These are phyloP conservation scores for Sipha maydis DNA, from an alignment of 2,888 invertebrate species.

Conservation along the genomic window DNA sequence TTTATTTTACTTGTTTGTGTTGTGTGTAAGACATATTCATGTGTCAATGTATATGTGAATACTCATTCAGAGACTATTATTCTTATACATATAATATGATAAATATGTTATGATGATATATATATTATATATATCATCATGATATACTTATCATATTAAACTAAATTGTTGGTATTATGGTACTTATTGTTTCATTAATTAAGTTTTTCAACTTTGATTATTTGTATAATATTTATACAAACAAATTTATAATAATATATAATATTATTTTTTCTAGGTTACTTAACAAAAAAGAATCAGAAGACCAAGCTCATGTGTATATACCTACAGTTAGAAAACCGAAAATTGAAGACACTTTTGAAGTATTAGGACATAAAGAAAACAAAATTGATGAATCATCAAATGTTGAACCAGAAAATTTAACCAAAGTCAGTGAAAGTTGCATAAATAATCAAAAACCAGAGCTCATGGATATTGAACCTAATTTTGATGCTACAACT, in stretches of 20 bases:
- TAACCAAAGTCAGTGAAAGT: not conserved
- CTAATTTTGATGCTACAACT: not conserved
- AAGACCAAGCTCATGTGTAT: conserved; percentile 56
- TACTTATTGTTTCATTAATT: too few relatives aligned
- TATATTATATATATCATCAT: too few relatives aligned
- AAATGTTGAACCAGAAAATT: not conserved
- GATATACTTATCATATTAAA: too few relatives aligned
- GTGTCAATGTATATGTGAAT: too few relatives aligned
- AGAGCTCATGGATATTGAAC: conserved; percentile 3
- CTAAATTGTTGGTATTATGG: too few relatives aligned
- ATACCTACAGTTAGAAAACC: conserved; percentile 49
- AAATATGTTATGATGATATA: too few relatives aligned
- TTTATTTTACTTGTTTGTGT: too few relatives aligned
- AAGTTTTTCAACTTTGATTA: not conserved
- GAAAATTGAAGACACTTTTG: conserved; percentile 40
- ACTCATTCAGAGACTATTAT: too few relatives aligned
- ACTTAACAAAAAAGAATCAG: conserved; percentile 53
- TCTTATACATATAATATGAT: too few relatives aligned
- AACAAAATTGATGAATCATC: not conserved
- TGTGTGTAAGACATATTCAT: too few relatives aligned
- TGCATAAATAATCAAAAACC: not conserved
- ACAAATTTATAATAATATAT: too few relatives aligned
- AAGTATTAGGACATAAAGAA: not conserved
- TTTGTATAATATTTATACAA: not conserved
- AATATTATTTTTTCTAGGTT: conserved; percentile 39